Evolutionary conservation across 2,113 vertebrate genomes (phyloP), one percentile per base, ranked within the genome.

Genomic region (Donacobius atricapilla): DNA sequence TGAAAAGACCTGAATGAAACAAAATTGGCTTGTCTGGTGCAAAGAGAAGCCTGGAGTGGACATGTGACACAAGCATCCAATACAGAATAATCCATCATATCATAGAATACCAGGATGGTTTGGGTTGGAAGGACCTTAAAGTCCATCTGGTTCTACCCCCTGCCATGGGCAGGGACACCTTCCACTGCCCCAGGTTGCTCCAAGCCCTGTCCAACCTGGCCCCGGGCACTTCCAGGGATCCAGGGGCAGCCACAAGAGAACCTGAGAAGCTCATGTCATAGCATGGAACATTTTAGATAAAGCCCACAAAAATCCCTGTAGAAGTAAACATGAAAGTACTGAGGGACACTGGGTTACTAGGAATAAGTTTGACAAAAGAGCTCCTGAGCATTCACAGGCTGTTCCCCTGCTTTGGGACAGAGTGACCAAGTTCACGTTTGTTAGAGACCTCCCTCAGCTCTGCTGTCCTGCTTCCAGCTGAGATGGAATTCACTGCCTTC

Each of bases 151-250:
- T 28, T 5, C 10, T 19, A 37, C 3, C 9, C 2, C 25, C 17
- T 23, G 35, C 24, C 21, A 37, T 5, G 31, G 48, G 15, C 44
- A 65, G 33, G n/a, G 44, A 45, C 51, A 30, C 15, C 3, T 81
- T 23, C 28, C 15, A 24, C 28, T 14, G 2, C 2, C 33, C 69
- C 78, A 68, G 19, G 7, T 0, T n/a, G 33, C 51, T 39, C 60
- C 69, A 73, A 33, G 10, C 5, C 27, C 68, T 0, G 0, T 44
- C 33, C 51, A 66, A 0, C 7, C 69, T 10, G 20, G 60, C 60
- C 60, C 7, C 20, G 15, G 28, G 12, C 45, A 24, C 10, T 51
- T 0, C 51, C 33, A 89, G 51, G 33, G 77, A 42, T 69, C 27
- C 27, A 44, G 22, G 22, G 51, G 6, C 51, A 39, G 51, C 50